Conservation (phyloP, 2,888 invertebrate species). For the Tetramorium bicarinatum region DNA sequence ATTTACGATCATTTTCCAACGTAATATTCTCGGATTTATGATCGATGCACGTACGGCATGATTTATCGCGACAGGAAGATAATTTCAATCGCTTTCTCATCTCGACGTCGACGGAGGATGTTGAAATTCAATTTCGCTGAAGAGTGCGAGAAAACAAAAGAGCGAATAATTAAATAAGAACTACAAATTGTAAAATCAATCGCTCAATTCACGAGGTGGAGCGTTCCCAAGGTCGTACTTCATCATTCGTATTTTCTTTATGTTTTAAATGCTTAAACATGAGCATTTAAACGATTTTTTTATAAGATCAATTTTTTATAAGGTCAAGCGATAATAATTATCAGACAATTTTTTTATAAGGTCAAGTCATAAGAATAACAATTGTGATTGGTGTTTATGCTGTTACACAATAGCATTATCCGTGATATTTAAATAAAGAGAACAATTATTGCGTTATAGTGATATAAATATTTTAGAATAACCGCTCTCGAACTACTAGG, state of each 20-base stretch:
- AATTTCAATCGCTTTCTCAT: conserved; percentile 1
- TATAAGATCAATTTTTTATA: background rate
- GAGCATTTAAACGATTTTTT: background rate
- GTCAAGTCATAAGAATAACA: background rate
- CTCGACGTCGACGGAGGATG: background rate
- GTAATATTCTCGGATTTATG: background rate
- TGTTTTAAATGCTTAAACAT: background rate
- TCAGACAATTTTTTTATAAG: background rate
- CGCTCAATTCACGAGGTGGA: background rate
- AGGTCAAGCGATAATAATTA: background rate
- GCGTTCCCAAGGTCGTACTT: background rate
- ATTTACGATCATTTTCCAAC: conserved; percentile 39
- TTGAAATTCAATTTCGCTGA: background rate
- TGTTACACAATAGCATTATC: background rate
- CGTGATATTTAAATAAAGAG: background rate
- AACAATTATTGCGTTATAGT: background rate
- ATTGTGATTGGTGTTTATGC: background rate
- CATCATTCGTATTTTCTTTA: background rate
- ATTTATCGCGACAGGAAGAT: background rate
- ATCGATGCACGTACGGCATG: background rate
- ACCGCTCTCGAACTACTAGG: background rate
- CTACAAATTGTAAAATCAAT: background rate
- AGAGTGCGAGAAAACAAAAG: background rate
- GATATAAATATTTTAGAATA: conserved; percentile 8
- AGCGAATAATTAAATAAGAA: background rate